These are phyloP conservation scores for Ctena decussata DNA, from an alignment of 2,888 invertebrate species.

Conservation along the genomic window DNA sequence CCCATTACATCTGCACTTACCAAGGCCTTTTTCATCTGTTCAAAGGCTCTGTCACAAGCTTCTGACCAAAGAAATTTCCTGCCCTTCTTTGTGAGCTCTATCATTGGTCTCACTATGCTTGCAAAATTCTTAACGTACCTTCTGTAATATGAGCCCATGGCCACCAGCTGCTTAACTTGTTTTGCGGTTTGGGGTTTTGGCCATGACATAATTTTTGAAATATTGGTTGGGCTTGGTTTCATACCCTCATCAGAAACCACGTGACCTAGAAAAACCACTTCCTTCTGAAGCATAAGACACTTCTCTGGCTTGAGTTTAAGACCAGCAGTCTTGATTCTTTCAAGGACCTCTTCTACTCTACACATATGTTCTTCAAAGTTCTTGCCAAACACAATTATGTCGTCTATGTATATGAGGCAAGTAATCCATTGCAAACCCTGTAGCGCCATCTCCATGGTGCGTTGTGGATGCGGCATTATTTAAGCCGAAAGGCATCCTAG, in stretches of 20 bases:
- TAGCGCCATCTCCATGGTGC: neutral
- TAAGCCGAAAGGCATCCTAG: constrained; percentile 14
- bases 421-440: neutral
- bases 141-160: neutral
- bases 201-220: neutral
- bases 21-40: neutral
- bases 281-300: neutral
- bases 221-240: too few species aligned
- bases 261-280: neutral
- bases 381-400: neutral
- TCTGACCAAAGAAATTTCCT: neutral
- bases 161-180: neutral
- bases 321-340: neutral
- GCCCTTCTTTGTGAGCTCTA: neutral
- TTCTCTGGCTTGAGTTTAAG: neutral
- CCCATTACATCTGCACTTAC: neutral
- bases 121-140: neutral
- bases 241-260: neutral
- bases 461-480: neutral
- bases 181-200: neutral
- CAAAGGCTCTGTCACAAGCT: neutral
- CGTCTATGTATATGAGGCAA: neutral
- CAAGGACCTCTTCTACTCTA: neutral
- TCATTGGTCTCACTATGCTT: neutral
- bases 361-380: neutral